These are phyloP conservation scores for Odontamblyopus rebecca DNA, from an alignment of 2,797 vertebrate genomes.

Conservation along the genomic window DNA sequence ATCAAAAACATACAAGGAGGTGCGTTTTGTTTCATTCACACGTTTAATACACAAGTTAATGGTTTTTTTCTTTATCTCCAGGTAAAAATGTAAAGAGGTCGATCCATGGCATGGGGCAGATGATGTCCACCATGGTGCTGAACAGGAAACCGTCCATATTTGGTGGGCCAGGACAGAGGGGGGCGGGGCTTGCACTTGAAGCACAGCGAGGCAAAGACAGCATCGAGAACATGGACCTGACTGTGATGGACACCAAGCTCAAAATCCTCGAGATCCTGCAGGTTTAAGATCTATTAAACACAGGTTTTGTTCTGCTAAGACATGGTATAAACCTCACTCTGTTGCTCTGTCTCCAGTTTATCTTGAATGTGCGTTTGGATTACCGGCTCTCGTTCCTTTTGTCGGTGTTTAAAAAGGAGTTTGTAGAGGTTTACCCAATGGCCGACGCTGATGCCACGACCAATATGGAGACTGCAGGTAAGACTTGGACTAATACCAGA, in stretches of 20 bases:
- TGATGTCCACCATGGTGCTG: constrained; percentile 98
- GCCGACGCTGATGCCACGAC: constrained; percentile 89
- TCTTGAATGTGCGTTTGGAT: constrained; percentile 91
- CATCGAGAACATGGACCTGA: constrained; percentile 89
- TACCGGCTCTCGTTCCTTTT: constrained; percentile 90
- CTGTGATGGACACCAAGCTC: constrained; percentile 98
- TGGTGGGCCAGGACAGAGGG: constrained; percentile 67
- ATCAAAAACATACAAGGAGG: too few relatives aligned
- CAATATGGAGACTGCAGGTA: constrained; percentile 81
- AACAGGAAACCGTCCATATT: constrained; percentile 92
- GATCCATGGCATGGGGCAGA: constrained; percentile 96
- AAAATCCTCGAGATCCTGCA: constrained; percentile 97
- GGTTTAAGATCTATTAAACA: constrained; percentile 51
- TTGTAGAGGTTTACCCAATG: constrained; percentile 94
- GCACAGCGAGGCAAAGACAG: constrained; percentile 83
- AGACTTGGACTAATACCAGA: neutral
- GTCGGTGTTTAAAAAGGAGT: constrained; percentile 98
- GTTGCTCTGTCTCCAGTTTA: constrained; percentile 64
- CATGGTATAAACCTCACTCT: neutral
- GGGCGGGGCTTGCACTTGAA: constrained; percentile 70
- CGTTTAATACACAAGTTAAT: neutral
- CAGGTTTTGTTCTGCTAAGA: neutral
- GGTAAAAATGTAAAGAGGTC: constrained; percentile 92
- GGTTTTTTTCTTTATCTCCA: constrained; percentile 45
- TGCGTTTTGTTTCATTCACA: too few relatives aligned